Conservation (phyloP, 2,797 vertebrate species). For the Enteromius argenteus region DNA sequence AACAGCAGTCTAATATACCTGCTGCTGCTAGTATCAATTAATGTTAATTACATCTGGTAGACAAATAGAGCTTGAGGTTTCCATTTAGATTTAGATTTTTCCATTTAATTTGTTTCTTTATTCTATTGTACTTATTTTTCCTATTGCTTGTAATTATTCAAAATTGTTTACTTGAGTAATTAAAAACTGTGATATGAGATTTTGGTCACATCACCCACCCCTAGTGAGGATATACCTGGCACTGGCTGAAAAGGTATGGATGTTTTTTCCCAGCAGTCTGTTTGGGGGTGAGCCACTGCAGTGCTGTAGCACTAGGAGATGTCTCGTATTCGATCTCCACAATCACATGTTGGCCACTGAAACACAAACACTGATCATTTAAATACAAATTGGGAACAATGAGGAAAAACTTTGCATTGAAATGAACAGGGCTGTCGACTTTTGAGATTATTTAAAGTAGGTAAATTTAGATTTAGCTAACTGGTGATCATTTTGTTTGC, state of each 20-base stretch:
- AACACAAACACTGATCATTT: constrained; percentile 29
- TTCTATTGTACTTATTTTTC: not conserved
- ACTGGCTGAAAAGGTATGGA: constrained; percentile 97
- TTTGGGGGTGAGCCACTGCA: constrained; percentile 93
- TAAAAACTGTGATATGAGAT: not conserved
- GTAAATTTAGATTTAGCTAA: not conserved
- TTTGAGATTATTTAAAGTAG: not conserved
- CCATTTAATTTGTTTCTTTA: not conserved
- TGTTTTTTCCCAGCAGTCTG: constrained; percentile 93
- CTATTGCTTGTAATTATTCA: not conserved
- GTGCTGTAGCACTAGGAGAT: constrained; percentile 86
- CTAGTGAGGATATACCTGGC: constrained; percentile 82
- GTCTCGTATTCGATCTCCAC: constrained; percentile 93
- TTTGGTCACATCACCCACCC: not conserved
- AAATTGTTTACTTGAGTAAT: not conserved
- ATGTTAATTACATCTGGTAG: not conserved
- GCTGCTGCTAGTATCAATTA: not conserved
- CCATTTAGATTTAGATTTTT: not conserved
- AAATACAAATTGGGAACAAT: not conserved
- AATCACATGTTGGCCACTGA: constrained; percentile 91
- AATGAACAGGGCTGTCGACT: not conserved
- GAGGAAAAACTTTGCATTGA: not conserved
- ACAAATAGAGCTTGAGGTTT: not conserved
- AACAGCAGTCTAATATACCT: not conserved
- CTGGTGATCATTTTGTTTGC: not conserved